A percentile compares a stretch with the other conserved stretches of the same genome.
phyloP scores from a whole-genome alignment of 2,797 vertebrate species.

The Poecilia gillii region DNA sequence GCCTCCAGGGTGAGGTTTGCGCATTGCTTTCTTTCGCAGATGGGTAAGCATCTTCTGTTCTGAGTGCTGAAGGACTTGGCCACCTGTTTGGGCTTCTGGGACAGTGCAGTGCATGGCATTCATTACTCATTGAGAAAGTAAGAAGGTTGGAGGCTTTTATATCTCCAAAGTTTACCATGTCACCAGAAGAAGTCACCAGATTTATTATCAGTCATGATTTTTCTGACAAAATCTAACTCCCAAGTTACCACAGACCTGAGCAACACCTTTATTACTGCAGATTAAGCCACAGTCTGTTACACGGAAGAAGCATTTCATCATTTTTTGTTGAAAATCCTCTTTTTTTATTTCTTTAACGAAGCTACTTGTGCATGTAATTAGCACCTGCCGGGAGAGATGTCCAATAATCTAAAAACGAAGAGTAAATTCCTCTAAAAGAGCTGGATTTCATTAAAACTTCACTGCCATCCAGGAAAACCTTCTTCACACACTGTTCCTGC shows the following conservation, averaged over 20 bases:
- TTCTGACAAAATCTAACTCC: background rate
- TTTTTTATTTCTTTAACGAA: background rate
- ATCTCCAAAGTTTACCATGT: background rate
- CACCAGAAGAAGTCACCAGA: background rate
- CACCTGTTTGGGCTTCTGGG: background rate
- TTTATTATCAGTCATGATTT: background rate
- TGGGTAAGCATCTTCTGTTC: background rate
- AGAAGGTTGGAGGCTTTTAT: background rate
- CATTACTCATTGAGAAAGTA: background rate
- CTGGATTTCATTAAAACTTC: constrained; percentile 2
- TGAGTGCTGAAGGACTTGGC: background rate
- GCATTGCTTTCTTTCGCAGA: background rate
- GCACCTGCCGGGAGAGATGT: background rate
- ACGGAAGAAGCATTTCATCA: background rate
- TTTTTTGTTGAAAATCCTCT: background rate
- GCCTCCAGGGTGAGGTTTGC: background rate
- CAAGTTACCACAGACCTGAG: background rate
- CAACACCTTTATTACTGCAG: background rate
- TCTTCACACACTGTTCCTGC: constrained; percentile 3
- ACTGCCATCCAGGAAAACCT: constrained; percentile 9
- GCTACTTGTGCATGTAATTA: background rate
- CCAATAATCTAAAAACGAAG: background rate
- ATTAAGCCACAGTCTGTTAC: background rate
- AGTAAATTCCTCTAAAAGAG: background rate
- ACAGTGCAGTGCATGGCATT: background rate